Evolutionary conservation across 92 coral and sea anemone genomes (phyloP), one percentile per base, ranked within the genome.

Genomic region (Paragorgia papillata): DNA sequence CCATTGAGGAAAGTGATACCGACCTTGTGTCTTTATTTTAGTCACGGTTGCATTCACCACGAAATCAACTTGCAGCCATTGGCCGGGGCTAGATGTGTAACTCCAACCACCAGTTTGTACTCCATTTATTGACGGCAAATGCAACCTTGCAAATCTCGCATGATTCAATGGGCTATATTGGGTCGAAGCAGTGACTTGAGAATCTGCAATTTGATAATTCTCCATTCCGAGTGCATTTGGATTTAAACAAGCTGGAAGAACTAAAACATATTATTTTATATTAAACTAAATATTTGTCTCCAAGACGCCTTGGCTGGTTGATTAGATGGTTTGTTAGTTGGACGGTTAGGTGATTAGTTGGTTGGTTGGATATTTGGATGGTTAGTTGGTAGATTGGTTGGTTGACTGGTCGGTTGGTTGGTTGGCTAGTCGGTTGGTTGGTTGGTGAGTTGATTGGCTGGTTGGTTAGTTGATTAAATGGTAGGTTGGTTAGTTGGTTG

Each of bases 121-220:
- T 1, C 62, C 28, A 21, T 19, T 25, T 12, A 5, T 29, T 31
- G n/a, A 18, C n/a, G 25, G 14, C 9, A 20, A 69, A 71, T 92
- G 85, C 19, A 92, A 69, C 35, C 96, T 68, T n/a, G 85, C 97
- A 31, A 74, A 53, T 57, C 80, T 82, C 0, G 97, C 92, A 15
- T 91, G 88, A 56, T 86, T 68, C 58, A 83, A 68, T n/a, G 55
- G 76, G 76, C 84, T 86, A 80, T 87, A 84, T 57, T 84, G 87
- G 12, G 96, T 76, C 33, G 96, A 92, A 9, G 92, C 97, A 29
- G 96, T 89, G 43, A 92, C 76, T 7, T 90, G 83, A 13, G 96
- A 91, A 50, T 84, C 87, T 21, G 79, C 59, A 20, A 92, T 70
- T 39, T 91, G 85, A 25, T 84, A 78, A 63, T 92, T 91, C 43